These are phyloP conservation scores for Acrobasis suavella DNA, from an alignment of 2,888 invertebrate genomes.

Conservation along the genomic window DNA sequence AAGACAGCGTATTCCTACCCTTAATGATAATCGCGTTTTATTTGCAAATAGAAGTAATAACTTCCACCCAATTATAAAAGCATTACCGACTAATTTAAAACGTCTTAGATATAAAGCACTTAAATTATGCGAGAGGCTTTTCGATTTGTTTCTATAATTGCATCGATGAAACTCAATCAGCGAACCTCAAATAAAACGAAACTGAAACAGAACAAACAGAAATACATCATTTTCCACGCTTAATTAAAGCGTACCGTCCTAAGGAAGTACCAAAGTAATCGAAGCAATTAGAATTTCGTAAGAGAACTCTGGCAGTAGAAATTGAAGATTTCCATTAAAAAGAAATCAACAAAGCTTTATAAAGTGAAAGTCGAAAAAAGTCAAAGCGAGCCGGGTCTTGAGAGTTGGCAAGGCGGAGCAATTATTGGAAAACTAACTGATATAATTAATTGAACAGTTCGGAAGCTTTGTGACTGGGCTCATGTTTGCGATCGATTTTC, in stretches of 20 bases:
- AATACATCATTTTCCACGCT: slow-evolving; percentile 25
- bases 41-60: slow-evolving; percentile 14
- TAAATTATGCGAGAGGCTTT: slow-evolving; percentile 20
- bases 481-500: slow-evolving; percentile 36
- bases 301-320: slow-evolving; percentile 35
- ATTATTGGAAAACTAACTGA: slow-evolving; percentile 62
- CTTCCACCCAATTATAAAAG: slow-evolving; percentile 40
- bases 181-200: slow-evolving; percentile 13
- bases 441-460: slow-evolving; percentile 57
- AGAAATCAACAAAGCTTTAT: slow-evolving; percentile 48
- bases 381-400: slow-evolving; percentile 38
- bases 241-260: slow-evolving; percentile 7
- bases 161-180: slow-evolving; percentile 7
- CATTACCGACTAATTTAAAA: slow-evolving; percentile 41
- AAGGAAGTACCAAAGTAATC: slow-evolving; percentile 23
- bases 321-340: slow-evolving; percentile 44
- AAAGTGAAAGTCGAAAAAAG: slow-evolving; percentile 41
- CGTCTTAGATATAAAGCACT: slow-evolving; percentile 31
- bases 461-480: slow-evolving; percentile 41
- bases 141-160: slow-evolving; percentile 12
- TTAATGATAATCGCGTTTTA: too few relatives aligned
- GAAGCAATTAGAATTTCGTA: slow-evolving; percentile 33
- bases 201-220: slow-evolving; percentile 20
- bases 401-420: slow-evolving; percentile 50
- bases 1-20: too few relatives aligned